Percentiles rank a stretch among this genome's conserved stretches.
phyloP scores from a whole-genome alignment of 2,888 invertebrate species.

The Cataglyphis altisquamis region DNA sequence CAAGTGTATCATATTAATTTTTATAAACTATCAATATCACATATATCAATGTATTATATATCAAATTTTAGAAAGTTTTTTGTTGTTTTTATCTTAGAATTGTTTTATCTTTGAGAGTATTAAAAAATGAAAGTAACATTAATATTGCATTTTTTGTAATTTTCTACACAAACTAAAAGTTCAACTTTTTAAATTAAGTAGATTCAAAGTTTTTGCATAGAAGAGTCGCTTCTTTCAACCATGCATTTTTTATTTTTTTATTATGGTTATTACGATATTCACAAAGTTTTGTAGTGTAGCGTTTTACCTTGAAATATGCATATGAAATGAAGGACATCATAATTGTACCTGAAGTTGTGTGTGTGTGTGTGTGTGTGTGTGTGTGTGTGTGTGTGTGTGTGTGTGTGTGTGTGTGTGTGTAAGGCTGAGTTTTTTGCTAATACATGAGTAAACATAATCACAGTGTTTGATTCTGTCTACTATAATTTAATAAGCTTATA shows the following conservation, averaged over 20 bases:
- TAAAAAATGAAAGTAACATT: neutral
- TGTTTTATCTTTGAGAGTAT: neutral
- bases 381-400: too few relatives aligned
- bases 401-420: too few relatives aligned
- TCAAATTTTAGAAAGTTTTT: too few relatives aligned
- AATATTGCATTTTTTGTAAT: neutral
- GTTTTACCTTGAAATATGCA: slow-evolving; percentile 7
- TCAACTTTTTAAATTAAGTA: neutral
- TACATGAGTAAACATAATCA: neutral
- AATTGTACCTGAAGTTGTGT: neutral
- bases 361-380: too few relatives aligned
- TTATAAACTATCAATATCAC: neutral
- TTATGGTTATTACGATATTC: neutral
- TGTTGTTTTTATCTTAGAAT: too few relatives aligned
- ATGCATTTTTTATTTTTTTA: neutral
- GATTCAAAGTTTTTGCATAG: neutral
- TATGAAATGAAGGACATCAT: neutral
- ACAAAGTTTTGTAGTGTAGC: neutral
- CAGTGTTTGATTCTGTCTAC: neutral
- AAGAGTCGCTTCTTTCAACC: neutral
- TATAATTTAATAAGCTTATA: neutral
- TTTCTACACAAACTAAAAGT: neutral
- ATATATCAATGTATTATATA: neutral
- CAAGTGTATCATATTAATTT: neutral
- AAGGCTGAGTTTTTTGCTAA: slow-evolving; percentile 1